These are phyloP conservation scores for Mesitornis unicolor DNA, from an alignment of 2,113 vertebrate genomes.

Conservation along the genomic window DNA sequence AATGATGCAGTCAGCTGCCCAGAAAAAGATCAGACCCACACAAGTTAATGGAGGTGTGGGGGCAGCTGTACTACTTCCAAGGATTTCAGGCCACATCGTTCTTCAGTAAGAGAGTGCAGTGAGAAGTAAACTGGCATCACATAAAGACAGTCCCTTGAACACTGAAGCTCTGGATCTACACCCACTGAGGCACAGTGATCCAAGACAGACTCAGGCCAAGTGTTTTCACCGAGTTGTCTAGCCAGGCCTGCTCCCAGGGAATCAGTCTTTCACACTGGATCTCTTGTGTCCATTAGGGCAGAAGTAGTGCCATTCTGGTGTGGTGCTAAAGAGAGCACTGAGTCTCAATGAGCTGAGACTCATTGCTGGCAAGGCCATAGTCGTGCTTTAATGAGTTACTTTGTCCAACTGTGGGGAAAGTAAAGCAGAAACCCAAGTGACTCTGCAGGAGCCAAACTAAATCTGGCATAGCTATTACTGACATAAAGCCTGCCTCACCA, in stretches of 20 bases:
- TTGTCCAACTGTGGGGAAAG: not conserved
- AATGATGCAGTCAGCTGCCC: not conserved
- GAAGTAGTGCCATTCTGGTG: not conserved
- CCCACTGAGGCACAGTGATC: not conserved
- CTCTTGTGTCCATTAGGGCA: not conserved
- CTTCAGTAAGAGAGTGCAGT: not conserved
- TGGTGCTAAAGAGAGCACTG: not conserved
- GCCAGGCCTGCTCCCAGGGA: not conserved
- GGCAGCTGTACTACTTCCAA: not conserved
- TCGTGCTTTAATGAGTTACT: not conserved
- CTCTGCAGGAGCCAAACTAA: not conserved
- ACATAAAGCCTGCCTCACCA: not conserved
- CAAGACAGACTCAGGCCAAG: not conserved
- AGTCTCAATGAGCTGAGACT: not conserved
- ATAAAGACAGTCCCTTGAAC: not conserved
- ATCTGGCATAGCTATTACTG: not conserved
- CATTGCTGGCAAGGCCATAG: not conserved
- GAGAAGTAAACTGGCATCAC: not conserved
- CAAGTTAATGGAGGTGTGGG: not conserved
- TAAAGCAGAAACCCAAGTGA: not conserved
- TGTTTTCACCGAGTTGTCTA: not conserved
- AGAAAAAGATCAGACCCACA: not conserved
- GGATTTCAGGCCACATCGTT: not conserved
- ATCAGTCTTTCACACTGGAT: not conserved
- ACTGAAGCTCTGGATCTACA: not conserved